Evolutionary conservation across 2,113 vertebrate genomes (phyloP), one percentile per base, ranked within the genome.

Genomic region (Poeciliopsis retropinna): DNA sequence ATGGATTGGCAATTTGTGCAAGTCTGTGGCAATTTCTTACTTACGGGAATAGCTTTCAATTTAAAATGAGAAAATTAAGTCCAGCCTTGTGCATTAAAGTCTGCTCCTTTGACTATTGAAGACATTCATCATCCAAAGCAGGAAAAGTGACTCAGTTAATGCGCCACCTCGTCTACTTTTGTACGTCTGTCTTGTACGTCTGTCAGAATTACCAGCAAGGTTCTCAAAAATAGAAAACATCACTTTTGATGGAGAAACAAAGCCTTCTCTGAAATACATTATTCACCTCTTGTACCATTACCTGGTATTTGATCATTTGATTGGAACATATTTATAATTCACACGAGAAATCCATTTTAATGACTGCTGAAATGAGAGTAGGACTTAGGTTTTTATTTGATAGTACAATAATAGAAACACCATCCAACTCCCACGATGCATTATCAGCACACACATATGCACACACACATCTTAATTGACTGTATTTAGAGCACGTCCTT

Each of bases 401-500:
- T 41, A 41, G 39, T 47, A 47, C 17, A 17, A 47, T 47, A 19
- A 47, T 47, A 47, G 44, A 47, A 47, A 19, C 44, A 19, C 44
- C 44, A 47, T 19, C 64, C 22, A 73, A 63, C 37, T 73, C 62
- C 62, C 60, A 67, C 30, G 47, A 70, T 31, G 67, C 34, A 81
- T 37, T 19, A 69, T 5, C 11, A 75, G 65, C 37, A 64, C 34
- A 41, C 13, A 32, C 3, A 67, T 3, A 28, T 1, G 10, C 2
- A 67, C 9, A 28, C 30, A 68, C 66, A 73, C 73, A 69, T 7
- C 22, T 62, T 44, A 81, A 78, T 67, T 65, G 28, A 66, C 67
- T 81, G 57, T 72, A 80, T 83, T 88, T 70, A 79, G 80, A 88
- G 73, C 73, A 78, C 57, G 65, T 80, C 70, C 75, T 65, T 5